These are phyloP conservation scores for Diceros bicornis DNA, from an alignment of 2,797 vertebrate species.

Conservation along the genomic window DNA sequence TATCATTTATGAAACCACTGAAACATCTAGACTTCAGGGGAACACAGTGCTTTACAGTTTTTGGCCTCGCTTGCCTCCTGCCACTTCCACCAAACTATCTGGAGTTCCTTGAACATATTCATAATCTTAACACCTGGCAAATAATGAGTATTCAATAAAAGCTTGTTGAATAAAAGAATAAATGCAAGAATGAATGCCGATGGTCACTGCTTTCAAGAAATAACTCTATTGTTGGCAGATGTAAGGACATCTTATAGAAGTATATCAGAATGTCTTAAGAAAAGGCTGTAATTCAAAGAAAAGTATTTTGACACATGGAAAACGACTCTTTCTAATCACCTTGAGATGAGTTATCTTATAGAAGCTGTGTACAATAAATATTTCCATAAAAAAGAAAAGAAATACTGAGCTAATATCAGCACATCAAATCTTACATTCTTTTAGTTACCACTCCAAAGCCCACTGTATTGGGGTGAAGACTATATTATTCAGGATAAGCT, in stretches of 20 bases:
- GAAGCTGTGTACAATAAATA: slow-evolving; percentile 31
- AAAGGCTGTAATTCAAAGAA: slow-evolving; percentile 49
- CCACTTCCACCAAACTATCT: background rate
- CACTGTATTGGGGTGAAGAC: background rate
- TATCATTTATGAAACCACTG: background rate
- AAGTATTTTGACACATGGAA: slow-evolving; percentile 22
- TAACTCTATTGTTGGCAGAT: background rate
- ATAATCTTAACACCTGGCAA: background rate
- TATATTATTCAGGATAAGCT: background rate
- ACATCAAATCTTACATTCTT: background rate
- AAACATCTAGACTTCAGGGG: background rate
- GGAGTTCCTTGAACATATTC: background rate
- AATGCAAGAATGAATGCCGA: slow-evolving; percentile 1
- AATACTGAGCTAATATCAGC: background rate
- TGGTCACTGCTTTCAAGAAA: slow-evolving; percentile 44
- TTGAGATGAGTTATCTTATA: background rate
- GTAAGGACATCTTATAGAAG: background rate
- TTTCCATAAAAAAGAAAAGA: slow-evolving; percentile 3
- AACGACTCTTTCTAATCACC: background rate
- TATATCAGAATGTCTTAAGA: background rate
- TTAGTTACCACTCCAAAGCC: background rate
- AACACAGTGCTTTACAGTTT: background rate
- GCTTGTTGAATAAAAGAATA: slow-evolving; percentile 37
- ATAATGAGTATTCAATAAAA: background rate
- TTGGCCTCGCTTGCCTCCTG: background rate